Evolutionary conservation across 2,113 vertebrate species (phyloP), one percentile per base, ranked within the genome.

Genomic region (Orthonyx spaldingii): DNA sequence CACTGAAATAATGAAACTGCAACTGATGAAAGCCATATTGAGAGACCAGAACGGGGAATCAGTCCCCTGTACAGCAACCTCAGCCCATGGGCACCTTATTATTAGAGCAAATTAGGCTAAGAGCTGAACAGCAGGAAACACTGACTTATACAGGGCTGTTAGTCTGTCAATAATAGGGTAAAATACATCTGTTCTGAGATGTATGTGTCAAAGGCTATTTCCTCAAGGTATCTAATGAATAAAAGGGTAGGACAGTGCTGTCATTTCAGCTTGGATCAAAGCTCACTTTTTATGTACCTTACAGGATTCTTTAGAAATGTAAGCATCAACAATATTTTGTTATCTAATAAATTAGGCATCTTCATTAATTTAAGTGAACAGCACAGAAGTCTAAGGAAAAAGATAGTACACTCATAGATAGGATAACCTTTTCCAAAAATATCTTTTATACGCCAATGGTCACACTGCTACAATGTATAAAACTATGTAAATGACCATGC

Each of bases 211-310:
- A 85, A 94, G 61, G 57, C 64, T 92, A 92, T 96, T 94, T 95
- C 86, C 65, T 96, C 93, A 82, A 75, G 79, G 69, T 65, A 81
- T 24, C 68, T 87, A 95, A 96, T 69, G 79, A 95, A 92, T 90
- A 92, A 96, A 92, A 94, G 77, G 66, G 61, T 93, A 94, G 92
- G 93, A 96, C 89, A 94, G 64, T 60, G 52, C 88, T 95, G 96
- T 96, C 90, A 64, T 92, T 92, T 95, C 86, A 90, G 61, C 77
- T 95, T 87, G 64, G 65, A 94, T 96, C 94, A 95, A 94, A 87
- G 65, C n/a, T 86, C 61, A 64, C 37, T 69, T 87, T 89, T 87
- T 76, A 60, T 46, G 35, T 84, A 95, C 69, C 80, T 93, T 90
- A 77, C 47, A 75, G 50, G 60, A 79, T 55, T 84, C 70, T 71